A percentile compares a stretch with the other conserved stretches of the same genome.
Conservation (phyloP, 1,140 invertebrate species). For the Diploscapter pachys region DNA sequence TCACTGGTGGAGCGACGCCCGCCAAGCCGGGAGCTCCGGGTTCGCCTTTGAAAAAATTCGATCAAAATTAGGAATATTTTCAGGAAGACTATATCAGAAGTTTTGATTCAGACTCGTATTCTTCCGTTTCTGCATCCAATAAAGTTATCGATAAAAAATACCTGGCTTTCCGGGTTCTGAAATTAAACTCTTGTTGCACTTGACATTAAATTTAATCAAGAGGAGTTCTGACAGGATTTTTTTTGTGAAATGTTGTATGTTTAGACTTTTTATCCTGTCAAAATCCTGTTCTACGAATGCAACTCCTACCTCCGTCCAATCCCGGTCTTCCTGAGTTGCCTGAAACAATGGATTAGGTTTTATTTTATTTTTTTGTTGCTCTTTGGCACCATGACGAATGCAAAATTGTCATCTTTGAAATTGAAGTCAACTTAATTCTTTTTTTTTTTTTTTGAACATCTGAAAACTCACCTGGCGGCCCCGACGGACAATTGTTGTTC, state of each 20-base stretch:
- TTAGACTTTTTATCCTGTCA: background rate
- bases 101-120: background rate
- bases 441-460: too few relatives aligned
- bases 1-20: constrained; percentile 53
- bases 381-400: too few relatives aligned
- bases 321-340: constrained; percentile 50
- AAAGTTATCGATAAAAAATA: background rate
- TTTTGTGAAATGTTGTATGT: too few relatives aligned
- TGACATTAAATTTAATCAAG: background rate
- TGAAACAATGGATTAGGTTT: background rate
- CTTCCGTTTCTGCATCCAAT: background rate
- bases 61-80: background rate
- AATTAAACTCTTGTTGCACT: background rate
- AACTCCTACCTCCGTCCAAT: background rate
- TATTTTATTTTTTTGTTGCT: too few relatives aligned
- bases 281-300: background rate
- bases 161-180: background rate
- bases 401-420: too few relatives aligned
- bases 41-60: constrained; percentile 15
- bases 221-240: constrained; percentile 44
- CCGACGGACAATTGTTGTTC: constrained; percentile 47
- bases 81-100: background rate
- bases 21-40: constrained; percentile 49
- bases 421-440: too few relatives aligned
- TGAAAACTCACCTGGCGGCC: constrained; percentile 42